Base-by-base conservation (phyloP, 2,113 vertebrate species). In the Triplophysa siluroides region DNA sequence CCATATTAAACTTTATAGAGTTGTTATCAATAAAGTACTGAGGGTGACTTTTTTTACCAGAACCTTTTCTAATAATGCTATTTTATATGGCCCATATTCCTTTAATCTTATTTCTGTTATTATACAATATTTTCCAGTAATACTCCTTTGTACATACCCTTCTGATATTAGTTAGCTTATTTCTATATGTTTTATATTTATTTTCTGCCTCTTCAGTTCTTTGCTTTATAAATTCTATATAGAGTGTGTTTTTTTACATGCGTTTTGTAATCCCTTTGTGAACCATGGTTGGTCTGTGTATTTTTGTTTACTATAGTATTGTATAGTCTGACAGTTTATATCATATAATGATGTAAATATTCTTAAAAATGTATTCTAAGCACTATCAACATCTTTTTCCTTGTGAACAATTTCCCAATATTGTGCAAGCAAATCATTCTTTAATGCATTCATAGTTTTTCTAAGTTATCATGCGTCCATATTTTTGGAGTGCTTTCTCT, bases 331-430 rank as follows among this genome's bases (percentile, higher is more conserved):
- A 62, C 58, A 26, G 2, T 47, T 61, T 62, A 64, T 76, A 14
- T 76, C 38, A 76, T 76, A 62, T 18, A 75, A 21, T 75, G 16
- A 38, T 61, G 29, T 45, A 45, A 75, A 45, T 38, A 75, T 43
- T 7, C 41, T 47, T 47, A 76, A 2, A 21, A 76, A 76, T 63
- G 0, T 4, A 10, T 62, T 24, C 26, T 63, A 76, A 24, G 60
- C 41, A 43, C 23, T 76, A 19, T 76, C 58, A 63, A 47, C 18
- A 45, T 63, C n/a, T 9, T 21, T 14, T 23, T 45, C 73, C 10
- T 76, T 29, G 24, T 45, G 45, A 45, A 76, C 26, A 21, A 38
- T 23, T 45, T 62, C 56, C 47, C 47, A 76, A 16, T 76, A 45
- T 23, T 63, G 47, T 50, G 47, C 47, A 0, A 61, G 11, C 16